Evolutionary conservation across 2,888 invertebrate genomes (phyloP).

Genomic region (Mesochorus sp.): DNA sequence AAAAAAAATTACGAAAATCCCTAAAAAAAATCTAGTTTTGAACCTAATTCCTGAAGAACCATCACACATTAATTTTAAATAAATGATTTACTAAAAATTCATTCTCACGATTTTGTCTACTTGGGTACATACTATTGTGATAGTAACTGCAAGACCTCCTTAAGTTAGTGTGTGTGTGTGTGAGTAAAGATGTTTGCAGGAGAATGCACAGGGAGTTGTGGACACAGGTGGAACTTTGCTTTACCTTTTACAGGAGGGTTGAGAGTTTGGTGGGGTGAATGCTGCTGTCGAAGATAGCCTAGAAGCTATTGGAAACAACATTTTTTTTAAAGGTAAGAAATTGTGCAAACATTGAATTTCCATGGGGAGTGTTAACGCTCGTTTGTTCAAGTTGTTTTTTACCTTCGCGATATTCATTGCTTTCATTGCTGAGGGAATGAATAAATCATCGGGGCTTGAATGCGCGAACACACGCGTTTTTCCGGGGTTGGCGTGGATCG

Average conservation of each 20-base stretch:
- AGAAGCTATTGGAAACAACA: constrained; percentile 36
- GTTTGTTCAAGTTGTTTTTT: constrained; percentile 7
- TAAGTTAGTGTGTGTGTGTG: too few relatives aligned
- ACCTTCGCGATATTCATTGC: background rate
- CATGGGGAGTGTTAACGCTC: constrained; percentile 9
- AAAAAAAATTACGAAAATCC: too few relatives aligned
- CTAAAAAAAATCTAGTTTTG: too few relatives aligned
- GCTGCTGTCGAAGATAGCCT: background rate
- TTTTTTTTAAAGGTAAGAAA: constrained; percentile 34
- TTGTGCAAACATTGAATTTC: constrained; percentile 27
- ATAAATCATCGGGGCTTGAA: background rate
- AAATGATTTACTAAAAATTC: too few relatives aligned
- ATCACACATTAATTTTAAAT: too few relatives aligned
- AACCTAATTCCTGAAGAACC: too few relatives aligned
- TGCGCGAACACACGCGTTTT: background rate
- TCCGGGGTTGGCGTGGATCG: constrained; percentile 13
- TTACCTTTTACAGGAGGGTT: constrained; percentile 10
- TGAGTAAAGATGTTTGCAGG: too few relatives aligned
- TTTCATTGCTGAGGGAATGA: background rate
- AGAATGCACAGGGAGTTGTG: constrained; percentile 40
- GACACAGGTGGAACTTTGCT: constrained; percentile 58
- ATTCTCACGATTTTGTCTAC: too few relatives aligned
- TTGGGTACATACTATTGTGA: too few relatives aligned
- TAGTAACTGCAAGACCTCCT: too few relatives aligned
- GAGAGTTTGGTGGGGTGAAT: constrained; percentile 3